phyloP scores from a whole-genome alignment of 2,113 vertebrate species.

The Brachionichthys hirsutus region DNA sequence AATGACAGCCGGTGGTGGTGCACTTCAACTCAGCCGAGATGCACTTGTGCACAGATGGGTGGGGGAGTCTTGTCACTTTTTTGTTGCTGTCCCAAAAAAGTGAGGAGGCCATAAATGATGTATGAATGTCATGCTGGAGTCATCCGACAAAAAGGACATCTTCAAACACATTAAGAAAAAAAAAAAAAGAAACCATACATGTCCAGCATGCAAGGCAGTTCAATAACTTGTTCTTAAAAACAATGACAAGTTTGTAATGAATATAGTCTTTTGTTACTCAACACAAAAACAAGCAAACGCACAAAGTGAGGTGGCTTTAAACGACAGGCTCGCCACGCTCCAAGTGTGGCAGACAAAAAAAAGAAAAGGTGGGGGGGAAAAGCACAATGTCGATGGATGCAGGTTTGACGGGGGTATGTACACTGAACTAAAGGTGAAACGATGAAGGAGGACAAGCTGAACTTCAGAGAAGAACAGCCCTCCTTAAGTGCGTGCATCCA shows the following conservation, averaged over 20 bases:
- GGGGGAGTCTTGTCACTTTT: slow-evolving; percentile 89
- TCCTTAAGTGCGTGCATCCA: slow-evolving; percentile 66
- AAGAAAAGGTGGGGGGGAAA: slow-evolving; percentile 20
- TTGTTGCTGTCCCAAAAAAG: slow-evolving; percentile 93
- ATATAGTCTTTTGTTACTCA: slow-evolving; percentile 87
- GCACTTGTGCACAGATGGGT: slow-evolving; percentile 78
- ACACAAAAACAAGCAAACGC: slow-evolving; percentile 89
- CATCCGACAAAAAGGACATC: slow-evolving; percentile 86
- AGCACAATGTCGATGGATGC: slow-evolving; percentile 82
- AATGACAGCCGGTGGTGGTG: slow-evolving; percentile 82
- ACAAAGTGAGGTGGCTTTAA: slow-evolving; percentile 92
- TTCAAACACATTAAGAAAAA: slow-evolving; percentile 83
- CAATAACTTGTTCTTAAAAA: slow-evolving; percentile 86
- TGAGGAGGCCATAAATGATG: slow-evolving; percentile 88
- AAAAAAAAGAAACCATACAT: slow-evolving; percentile 83
- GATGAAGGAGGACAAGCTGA: slow-evolving; percentile 72
- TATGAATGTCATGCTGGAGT: slow-evolving; percentile 96
- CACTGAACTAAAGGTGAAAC: slow-evolving; percentile 76
- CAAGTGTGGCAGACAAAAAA: slow-evolving; percentile 82
- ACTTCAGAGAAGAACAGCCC: slow-evolving; percentile 73
- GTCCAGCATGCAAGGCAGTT: slow-evolving; percentile 99
- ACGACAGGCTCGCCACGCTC: slow-evolving; percentile 86
- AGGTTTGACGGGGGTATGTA: slow-evolving; percentile 83
- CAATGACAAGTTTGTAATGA: slow-evolving; percentile 71
- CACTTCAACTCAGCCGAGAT: slow-evolving; percentile 85